Percentiles rank a stretch among this genome's conserved stretches.
These are phyloP conservation scores for Cettia cetti DNA, from an alignment of 2,113 vertebrate species.

Conservation along the genomic window DNA sequence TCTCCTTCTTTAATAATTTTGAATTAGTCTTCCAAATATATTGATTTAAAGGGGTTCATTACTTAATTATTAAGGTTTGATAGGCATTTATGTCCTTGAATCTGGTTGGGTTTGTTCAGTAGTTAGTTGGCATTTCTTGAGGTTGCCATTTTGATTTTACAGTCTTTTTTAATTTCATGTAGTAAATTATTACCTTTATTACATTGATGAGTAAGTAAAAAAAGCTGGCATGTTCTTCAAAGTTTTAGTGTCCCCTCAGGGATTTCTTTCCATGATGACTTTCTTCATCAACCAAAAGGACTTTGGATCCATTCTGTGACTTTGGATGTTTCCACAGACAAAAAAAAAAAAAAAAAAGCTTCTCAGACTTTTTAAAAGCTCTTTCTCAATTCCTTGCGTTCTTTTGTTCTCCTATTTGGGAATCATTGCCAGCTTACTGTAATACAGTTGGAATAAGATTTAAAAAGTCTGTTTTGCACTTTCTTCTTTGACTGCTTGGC, in stretches of 20 bases:
- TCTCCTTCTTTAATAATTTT: constrained; percentile 23
- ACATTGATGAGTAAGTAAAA: neutral
- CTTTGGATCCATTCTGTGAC: neutral
- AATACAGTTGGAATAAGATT: neutral
- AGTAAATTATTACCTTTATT: neutral
- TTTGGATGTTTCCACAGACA: neutral
- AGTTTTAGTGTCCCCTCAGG: neutral
- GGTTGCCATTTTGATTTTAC: neutral
- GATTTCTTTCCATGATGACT: neutral
- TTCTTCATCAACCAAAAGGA: neutral
- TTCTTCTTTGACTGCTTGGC: neutral
- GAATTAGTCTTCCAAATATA: constrained; percentile 22
- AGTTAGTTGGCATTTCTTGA: neutral
- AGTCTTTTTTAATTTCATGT: neutral
- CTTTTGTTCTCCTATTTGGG: neutral
- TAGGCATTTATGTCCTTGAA: neutral
- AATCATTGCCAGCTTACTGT: neutral
- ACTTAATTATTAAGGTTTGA: neutral
- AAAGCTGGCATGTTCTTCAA: neutral
- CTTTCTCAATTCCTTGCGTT: neutral
- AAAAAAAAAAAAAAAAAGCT: neutral
- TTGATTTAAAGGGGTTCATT: constrained; percentile 37
- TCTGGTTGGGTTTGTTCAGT: neutral
- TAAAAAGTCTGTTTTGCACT: neutral
- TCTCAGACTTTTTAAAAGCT: neutral